Percentiles rank a stretch among this genome's conserved stretches.
Conservation (phyloP, 2,113 vertebrate genomes). For the Osmerus eperlanus region DNA sequence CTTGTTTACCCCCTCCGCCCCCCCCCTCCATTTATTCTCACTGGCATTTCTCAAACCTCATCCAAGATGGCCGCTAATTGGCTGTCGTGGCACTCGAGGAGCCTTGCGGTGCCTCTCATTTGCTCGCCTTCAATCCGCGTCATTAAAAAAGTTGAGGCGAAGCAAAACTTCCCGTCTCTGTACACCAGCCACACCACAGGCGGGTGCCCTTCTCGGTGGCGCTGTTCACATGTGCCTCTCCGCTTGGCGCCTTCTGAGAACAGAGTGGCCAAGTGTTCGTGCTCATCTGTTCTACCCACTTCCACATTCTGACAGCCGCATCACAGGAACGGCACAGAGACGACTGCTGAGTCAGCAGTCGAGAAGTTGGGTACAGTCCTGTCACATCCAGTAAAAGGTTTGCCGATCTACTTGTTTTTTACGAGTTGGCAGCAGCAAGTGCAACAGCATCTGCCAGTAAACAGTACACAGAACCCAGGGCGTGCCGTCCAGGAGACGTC, state of each 20-base stretch:
- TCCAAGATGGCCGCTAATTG: conserved; percentile 20
- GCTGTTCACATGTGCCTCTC: not conserved
- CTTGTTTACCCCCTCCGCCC: not conserved
- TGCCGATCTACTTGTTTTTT: no score
- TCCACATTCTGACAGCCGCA: not conserved
- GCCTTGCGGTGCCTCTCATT: not conserved
- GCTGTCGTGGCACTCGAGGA: conserved; percentile 10
- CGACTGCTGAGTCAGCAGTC: not conserved
- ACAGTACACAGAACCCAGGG: no score
- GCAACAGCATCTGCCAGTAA: no score
- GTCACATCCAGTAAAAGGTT: no score
- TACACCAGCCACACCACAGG: no score
- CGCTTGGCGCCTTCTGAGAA: not conserved
- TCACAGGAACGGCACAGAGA: not conserved
- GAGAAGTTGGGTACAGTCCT: not conserved
- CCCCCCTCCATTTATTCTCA: not conserved
- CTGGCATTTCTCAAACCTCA: not conserved
- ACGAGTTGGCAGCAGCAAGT: no score
- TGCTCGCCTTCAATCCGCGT: conserved; percentile 20
- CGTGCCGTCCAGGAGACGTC: no score
- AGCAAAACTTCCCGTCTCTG: no score
- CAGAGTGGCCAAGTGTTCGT: not conserved
- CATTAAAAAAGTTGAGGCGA: conserved; percentile 7
- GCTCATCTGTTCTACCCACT: not conserved
- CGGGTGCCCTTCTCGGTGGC: not conserved